phyloP scores from a whole-genome alignment of 2,888 invertebrate genomes.

The Plebejus anna region DNA sequence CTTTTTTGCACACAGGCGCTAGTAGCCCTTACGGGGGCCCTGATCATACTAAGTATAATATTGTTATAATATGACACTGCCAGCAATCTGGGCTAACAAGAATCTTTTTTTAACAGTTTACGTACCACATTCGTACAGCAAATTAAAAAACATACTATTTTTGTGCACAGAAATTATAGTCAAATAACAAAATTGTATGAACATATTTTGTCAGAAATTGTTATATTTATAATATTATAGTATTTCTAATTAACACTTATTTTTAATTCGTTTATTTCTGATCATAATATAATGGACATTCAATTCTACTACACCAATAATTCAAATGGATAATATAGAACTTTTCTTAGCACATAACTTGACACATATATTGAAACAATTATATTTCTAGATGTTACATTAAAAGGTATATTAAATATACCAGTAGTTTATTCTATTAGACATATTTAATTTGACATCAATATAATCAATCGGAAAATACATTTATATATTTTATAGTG shows the following conservation, averaged over 20 bases:
- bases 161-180: background rate
- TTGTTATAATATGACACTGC: too few species aligned
- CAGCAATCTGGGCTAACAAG: too few species aligned
- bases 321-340: background rate
- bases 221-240: background rate
- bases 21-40: too few species aligned
- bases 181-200: too few species aligned
- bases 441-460: background rate
- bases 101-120: too few species aligned
- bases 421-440: background rate
- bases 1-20: too few species aligned
- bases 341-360: background rate
- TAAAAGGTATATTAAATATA: background rate
- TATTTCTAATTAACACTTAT: too few species aligned
- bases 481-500: background rate
- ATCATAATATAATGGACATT: background rate
- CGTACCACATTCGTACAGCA: too few species aligned
- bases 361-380: background rate
- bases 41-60: too few species aligned
- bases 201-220: background rate
- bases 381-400: background rate
- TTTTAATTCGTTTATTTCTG: background rate
- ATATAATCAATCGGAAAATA: background rate
- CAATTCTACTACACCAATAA: conserved; percentile 6
- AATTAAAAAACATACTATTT: background rate